Evolutionary conservation across 2,888 invertebrate genomes (phyloP), one percentile per base, ranked within the genome.

Genomic region (Cerastoderma edule): DNA sequence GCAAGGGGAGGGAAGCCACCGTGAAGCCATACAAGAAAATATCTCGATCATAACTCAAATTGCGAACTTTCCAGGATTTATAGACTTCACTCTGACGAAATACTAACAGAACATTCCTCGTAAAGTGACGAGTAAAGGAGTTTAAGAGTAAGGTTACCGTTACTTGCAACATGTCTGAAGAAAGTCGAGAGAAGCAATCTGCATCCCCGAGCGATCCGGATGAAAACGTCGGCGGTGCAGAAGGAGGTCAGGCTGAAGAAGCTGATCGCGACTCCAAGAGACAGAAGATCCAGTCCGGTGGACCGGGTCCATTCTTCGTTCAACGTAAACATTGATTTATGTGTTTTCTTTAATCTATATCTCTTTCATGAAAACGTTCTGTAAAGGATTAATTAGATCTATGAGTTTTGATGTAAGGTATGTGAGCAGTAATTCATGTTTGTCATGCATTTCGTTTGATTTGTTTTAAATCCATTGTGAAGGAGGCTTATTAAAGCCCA

Each of bases 251-350:
- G 13, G 82, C 72, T 39, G 74, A 75, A 54, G 85, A 85, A 32
- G 33, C 48, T 32, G 85, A 83, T 8, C 28, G 64, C 22, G 72
- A 77, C 27, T 65, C 72, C 33, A 88, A 88, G 72, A 84, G 83
- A 71, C 75, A 81, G 39, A 68, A 86, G 46, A 72, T 84, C n/a
- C 80, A 75, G 50, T 83, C 83, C 8, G 83, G 87, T 16, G 87
- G 84, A 78, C 85, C 86, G 6, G 64, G 74, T 8, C 74, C 82
- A 30, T 86, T 87, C 53, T 83, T 85, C 76, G 75, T 75, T 1
- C 78, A 76, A 57, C 80, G 83, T 83, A 78, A 67, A 70, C 50
- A 10, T 27, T 13, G 13, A 22, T 44, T n/a, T 39, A 22, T 64
- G 24, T 13, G 4, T 28, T 53, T 19, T 53, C 13, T n/a, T n/a